Conservation (phyloP, 2,888 invertebrate genomes). For the Lochmaea crataegi region DNA sequence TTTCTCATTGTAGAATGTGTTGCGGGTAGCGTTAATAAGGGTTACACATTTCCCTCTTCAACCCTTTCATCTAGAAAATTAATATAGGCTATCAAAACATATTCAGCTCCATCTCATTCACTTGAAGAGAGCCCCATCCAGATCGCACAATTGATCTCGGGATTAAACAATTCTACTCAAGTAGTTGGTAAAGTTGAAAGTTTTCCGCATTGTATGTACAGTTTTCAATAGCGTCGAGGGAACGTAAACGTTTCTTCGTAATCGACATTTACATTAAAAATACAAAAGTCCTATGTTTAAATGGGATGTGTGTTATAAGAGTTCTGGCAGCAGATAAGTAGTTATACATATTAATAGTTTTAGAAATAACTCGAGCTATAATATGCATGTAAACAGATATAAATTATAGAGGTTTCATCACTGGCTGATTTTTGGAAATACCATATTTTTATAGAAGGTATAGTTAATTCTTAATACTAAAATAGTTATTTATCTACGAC, state of each 20-base stretch:
- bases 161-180: constrained; percentile 12
- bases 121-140: constrained; percentile 4
- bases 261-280: constrained; percentile 21
- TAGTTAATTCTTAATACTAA: too few relatives aligned
- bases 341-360: constrained; percentile 42
- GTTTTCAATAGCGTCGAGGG: constrained; percentile 16
- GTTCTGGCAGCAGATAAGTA: constrained; percentile 41
- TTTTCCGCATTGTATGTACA: not conserved
- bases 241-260: not conserved
- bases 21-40: not conserved
- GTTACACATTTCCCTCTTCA: not conserved
- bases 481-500: too few relatives aligned
- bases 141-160: constrained; percentile 15
- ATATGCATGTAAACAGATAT: constrained; percentile 12
- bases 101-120: constrained; percentile 8
- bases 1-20: not conserved
- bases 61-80: not conserved
- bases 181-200: constrained; percentile 6
- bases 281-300: constrained; percentile 22
- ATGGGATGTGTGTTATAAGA: constrained; percentile 21
- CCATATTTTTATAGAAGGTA: too few relatives aligned
- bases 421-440: too few relatives aligned
- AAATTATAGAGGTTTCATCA: too few relatives aligned
- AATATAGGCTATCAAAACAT: constrained; percentile 14
- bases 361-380: constrained; percentile 31